Conservation (phyloP, 2,113 vertebrate species). For the Ardeotis arabs region DNA sequence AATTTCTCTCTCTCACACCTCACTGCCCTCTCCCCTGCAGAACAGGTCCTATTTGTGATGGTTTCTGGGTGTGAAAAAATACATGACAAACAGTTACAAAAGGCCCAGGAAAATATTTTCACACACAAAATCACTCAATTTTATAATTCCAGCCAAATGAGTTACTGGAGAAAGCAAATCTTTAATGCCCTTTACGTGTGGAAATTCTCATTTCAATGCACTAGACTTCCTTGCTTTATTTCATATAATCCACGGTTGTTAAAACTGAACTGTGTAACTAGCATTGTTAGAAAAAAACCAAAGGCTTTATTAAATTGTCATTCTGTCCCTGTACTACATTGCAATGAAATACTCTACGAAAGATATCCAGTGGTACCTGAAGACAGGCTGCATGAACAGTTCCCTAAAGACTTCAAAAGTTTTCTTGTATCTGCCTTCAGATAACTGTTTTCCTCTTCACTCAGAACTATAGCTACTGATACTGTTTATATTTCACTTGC, state of each 20-base stretch:
- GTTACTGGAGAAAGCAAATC: background rate
- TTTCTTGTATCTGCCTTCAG: background rate
- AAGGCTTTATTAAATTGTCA: background rate
- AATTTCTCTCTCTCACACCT: rapidly evolving
- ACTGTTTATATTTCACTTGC: background rate
- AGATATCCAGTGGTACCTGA: background rate
- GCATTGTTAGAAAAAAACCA: background rate
- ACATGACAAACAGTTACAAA: background rate
- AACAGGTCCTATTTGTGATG: background rate
- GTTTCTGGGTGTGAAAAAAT: background rate
- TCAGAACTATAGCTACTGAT: background rate
- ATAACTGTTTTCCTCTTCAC: background rate
- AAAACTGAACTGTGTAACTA: background rate
- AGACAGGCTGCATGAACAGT: background rate
- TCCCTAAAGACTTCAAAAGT: background rate
- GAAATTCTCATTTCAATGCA: background rate
- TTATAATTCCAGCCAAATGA: background rate
- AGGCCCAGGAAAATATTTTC: background rate
- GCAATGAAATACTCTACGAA: background rate
- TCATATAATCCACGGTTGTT: background rate
- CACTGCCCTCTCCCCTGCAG: background rate
- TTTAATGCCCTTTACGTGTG: background rate
- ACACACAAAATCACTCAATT: background rate
- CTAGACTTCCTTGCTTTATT: background rate
- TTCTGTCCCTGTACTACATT: background rate